Evolutionary conservation across 2,797 vertebrate genomes (phyloP).

Genomic region (Pipistrellus pipistrellus): DNA sequence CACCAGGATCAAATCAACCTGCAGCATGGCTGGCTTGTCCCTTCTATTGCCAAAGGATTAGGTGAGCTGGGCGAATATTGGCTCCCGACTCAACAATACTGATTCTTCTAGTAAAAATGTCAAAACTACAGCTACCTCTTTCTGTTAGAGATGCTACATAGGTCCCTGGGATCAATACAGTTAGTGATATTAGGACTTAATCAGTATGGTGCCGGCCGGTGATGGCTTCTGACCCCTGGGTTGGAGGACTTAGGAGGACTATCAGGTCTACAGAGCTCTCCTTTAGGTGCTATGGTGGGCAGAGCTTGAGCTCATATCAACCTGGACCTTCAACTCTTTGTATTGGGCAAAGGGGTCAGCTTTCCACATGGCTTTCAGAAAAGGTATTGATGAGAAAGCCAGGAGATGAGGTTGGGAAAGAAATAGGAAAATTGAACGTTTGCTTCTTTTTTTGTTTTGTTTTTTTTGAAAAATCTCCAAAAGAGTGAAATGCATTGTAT

Average conservation of each 20-base stretch:
- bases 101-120: conserved; percentile 2
- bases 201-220: rapidly evolving
- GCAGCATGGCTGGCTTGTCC: neutral
- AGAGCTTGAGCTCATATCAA: neutral
- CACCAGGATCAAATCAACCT: neutral
- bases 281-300: neutral
- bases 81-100: neutral
- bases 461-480: conserved; percentile 24
- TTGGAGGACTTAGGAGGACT: neutral
- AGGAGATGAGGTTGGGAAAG: rapidly evolving
- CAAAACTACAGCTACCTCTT: conserved; percentile 3
- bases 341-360: neutral
- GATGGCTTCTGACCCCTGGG: neutral
- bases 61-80: neutral
- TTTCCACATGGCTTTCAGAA: neutral
- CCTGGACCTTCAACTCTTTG: neutral
- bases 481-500: neutral
- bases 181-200: neutral
- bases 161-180: neutral
- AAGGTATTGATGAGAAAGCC: neutral
- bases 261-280: neutral
- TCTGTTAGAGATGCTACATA: neutral
- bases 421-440: neutral
- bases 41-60: neutral
- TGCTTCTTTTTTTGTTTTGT: conserved; percentile 27